Conservation (phyloP, 2,113 vertebrate species). For the Lota lota region DNA sequence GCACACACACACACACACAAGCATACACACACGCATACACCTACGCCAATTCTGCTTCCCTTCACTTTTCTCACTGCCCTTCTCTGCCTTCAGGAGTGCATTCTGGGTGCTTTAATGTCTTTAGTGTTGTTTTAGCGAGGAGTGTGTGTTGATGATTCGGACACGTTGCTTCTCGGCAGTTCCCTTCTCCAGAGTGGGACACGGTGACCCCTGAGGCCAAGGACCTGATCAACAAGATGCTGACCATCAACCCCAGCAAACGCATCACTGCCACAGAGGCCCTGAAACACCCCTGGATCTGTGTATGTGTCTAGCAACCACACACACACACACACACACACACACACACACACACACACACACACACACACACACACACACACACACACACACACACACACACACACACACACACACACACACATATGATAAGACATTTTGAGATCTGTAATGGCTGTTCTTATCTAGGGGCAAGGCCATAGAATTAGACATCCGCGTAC, state of each 20-base stretch:
- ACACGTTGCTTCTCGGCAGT: conserved; percentile 66
- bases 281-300: conserved; percentile 98
- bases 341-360: conserved; percentile 3
- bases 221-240: conserved; percentile 99
- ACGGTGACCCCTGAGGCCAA: conserved; percentile 97
- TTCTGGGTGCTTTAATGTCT: too few species aligned
- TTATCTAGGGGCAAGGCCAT: too few species aligned
- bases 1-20: too few species aligned
- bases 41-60: too few species aligned
- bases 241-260: conserved; percentile 97
- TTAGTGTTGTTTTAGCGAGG: too few species aligned
- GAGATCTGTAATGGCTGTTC: too few species aligned
- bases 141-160: too few species aligned
- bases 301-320: conserved; percentile 75
- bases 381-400: conserved; percentile 3
- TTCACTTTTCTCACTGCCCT: too few species aligned
- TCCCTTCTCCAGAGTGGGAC: conserved; percentile 98
- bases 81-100: not conserved
- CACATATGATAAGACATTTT: too few species aligned
- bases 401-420: too few species aligned
- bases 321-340: conserved; percentile 8
- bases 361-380: not conserved
- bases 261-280: conserved; percentile 92
- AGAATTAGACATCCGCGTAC: too few species aligned
- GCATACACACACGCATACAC: too few species aligned